These are phyloP conservation scores for Hydrochoerus hydrochaeris DNA, from an alignment of 2,113 vertebrate species.

Conservation along the genomic window DNA sequence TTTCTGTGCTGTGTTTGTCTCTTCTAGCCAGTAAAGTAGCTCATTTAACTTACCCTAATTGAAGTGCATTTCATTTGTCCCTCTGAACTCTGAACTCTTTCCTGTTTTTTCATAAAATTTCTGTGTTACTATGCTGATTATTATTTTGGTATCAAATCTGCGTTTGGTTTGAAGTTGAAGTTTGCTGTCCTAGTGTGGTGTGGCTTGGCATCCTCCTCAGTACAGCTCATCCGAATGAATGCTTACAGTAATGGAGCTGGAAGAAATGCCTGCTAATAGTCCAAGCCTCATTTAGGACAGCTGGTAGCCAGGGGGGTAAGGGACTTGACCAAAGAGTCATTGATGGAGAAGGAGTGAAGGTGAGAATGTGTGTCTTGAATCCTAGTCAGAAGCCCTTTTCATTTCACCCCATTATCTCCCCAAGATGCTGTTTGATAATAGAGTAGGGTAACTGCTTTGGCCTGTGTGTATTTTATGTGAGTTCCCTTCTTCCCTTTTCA, in stretches of 20 bases:
- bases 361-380: neutral
- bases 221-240: neutral
- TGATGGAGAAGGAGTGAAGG: neutral
- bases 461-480: neutral
- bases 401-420: neutral
- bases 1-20: neutral
- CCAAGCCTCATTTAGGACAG: neutral
- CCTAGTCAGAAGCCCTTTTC: neutral
- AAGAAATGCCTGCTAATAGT: neutral
- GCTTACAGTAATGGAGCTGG: neutral
- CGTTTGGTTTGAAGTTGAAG: conserved; percentile 37
- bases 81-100: neutral
- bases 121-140: neutral
- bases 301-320: neutral
- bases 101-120: neutral
- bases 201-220: neutral
- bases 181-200: neutral
- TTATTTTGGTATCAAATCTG: conserved; percentile 29
- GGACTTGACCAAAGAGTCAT: neutral
- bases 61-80: neutral
- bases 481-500: neutral
- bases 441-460: neutral
- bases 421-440: neutral
- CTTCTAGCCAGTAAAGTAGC: neutral
- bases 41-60: neutral